Base-by-base conservation (phyloP, 2,888 invertebrate species). In the Heliconius charithonia region DNA sequence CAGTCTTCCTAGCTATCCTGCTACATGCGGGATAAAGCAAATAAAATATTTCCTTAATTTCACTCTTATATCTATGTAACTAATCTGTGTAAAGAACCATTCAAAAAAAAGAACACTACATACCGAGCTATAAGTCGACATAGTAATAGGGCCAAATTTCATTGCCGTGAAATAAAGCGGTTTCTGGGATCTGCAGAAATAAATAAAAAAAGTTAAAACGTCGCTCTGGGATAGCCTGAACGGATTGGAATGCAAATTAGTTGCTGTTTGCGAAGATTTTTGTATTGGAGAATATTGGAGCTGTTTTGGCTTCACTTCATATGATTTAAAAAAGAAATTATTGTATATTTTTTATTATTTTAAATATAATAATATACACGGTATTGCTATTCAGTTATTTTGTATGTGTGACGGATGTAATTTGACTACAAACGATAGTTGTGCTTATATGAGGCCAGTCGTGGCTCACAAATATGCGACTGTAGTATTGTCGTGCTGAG, bases 71-170 rank as follows among this genome's bases (percentile, higher is more conserved):
- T 37, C 37, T n/a, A 59, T n/a, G 4, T 12, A 37, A 13, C 19
- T 29, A 7, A n/a, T n/a, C 16, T 41, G 67, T 16, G 1, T 16
- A 69, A 41, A 41, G 12, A 12, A n/a, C 1, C 0, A 25, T 32
- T n/a, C 0, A 6, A 22, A 25, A 37, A 10, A 37, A 67, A 37
- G 12, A 67, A 37, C n/a, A 67, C 7, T n/a, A 72, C 72, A 16
- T 84, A 93, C 92, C 80, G 92, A 92, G 80, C 89, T 91, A 76
- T 90, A 93, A 3, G 93, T 92, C 74, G 84, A 82, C 86, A 93
- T 88, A 63, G 93, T 92, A 65, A 93, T 92, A 22, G 89, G 83
- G 27, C 89, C 86, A 81, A 93, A 93, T 84, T 93, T 93, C 75
- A 91, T 84, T 1, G 93, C 32, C 4, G 32, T 32, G 32, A 6